Percentiles rank a stretch among this genome's conserved stretches.
Conservation (phyloP, 1,140 invertebrate genomes). For the Macrosteles quadrilineatus region DNA sequence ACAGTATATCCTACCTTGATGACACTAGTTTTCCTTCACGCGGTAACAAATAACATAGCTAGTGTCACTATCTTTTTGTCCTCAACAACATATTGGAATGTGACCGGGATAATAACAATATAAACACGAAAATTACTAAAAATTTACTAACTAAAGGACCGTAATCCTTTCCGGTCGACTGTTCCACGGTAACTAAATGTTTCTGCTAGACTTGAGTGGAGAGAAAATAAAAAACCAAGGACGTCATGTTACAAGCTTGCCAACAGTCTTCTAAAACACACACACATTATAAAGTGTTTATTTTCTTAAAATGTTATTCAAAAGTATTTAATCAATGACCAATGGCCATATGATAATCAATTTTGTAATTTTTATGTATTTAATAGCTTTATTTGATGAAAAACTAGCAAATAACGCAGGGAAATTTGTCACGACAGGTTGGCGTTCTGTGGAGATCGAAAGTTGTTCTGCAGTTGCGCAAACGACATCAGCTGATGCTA, state of each 20-base stretch:
- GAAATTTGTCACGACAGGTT: too few relatives aligned
- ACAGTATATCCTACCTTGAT: neutral
- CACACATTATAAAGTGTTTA: too few relatives aligned
- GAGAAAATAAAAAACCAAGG: neutral
- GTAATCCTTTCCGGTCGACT: neutral
- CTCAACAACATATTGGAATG: conserved; percentile 37
- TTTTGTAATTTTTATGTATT: too few relatives aligned
- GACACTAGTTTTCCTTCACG: neutral
- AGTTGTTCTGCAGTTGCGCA: too few relatives aligned
- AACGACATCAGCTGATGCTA: too few relatives aligned
- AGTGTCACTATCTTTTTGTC: conserved; percentile 37
- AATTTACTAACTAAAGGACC: neutral
- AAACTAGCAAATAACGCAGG: too few relatives aligned
- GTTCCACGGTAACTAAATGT: neutral
- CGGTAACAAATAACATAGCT: neutral
- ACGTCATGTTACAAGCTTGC: neutral
- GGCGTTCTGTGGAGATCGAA: too few relatives aligned
- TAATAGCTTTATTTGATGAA: too few relatives aligned
- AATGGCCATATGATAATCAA: too few relatives aligned
- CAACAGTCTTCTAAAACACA: too few relatives aligned
- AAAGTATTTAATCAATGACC: too few relatives aligned
- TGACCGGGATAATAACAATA: neutral
- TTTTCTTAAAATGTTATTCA: too few relatives aligned
- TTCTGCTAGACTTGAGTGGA: neutral
- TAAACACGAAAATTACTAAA: neutral